Evolutionary conservation across 2,113 vertebrate genomes (phyloP).

Genomic region (Neodon shergylaensis): DNA sequence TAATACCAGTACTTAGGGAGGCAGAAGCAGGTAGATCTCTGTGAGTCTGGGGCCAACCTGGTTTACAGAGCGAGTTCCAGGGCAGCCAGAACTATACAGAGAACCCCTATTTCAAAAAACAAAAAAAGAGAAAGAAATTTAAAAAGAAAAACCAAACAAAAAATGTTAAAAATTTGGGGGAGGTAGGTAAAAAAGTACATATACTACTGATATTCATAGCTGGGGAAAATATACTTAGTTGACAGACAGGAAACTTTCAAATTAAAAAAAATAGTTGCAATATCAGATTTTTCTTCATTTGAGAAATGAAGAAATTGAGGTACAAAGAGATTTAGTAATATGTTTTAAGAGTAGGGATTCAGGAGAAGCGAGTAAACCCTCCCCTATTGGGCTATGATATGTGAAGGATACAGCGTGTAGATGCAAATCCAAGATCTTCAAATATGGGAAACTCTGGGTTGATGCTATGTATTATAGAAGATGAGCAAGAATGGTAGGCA

Average conservation of each 20-base stretch:
- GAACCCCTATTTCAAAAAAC: not conserved
- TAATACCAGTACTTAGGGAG: not conserved
- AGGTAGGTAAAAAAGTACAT: constrained; percentile 86
- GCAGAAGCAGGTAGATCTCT: not conserved
- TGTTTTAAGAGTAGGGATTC: not conserved
- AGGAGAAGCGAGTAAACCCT: not conserved
- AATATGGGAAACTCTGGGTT: not conserved
- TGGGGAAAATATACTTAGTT: constrained; percentile 74
- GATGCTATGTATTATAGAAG: not conserved
- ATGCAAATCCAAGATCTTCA: not conserved
- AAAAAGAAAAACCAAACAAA: not conserved
- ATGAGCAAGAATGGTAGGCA: not conserved
- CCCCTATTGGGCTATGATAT: not conserved
- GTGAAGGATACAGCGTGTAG: not conserved
- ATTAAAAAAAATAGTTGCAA: constrained; percentile 26
- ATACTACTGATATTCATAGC: constrained; percentile 88
- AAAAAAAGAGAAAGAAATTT: not conserved
- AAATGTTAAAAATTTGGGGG: not conserved
- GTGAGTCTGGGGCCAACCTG: not conserved
- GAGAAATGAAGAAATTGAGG: not conserved
- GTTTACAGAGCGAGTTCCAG: not conserved
- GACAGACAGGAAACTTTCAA: constrained; percentile 84
- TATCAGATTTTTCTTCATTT: constrained; percentile 58
- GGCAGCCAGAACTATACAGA: not conserved
- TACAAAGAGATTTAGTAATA: constrained; percentile 25